Evolutionary conservation across 2,113 vertebrate genomes (phyloP).

Genomic region (Hoplias malabaricus): DNA sequence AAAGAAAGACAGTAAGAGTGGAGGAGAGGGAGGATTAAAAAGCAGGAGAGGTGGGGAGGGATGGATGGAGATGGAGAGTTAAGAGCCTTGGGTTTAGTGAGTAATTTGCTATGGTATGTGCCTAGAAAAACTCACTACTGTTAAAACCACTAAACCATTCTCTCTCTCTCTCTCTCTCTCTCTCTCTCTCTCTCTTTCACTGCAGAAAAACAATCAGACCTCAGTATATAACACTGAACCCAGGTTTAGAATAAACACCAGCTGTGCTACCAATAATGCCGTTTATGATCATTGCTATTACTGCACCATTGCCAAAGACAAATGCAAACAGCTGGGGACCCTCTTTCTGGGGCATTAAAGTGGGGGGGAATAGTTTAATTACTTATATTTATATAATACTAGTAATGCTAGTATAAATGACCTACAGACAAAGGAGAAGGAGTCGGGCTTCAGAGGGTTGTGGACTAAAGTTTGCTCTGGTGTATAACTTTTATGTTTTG

Average conservation of each 20-base stretch:
- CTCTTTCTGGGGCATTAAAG: neutral
- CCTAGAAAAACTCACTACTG: conserved; percentile 9
- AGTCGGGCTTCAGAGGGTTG: no score
- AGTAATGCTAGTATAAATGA: no score
- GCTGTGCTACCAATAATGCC: neutral
- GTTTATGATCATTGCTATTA: conserved; percentile 4
- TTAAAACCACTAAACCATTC: conserved; percentile 41
- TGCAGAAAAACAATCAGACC: neutral
- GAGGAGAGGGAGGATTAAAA: no score
- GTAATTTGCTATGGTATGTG: neutral
- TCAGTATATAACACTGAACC: neutral
- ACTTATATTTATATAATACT: no score
- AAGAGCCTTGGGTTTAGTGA: conserved; percentile 4
- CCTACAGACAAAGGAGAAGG: no score
- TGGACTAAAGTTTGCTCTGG: no score
- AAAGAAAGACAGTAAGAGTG: no score
- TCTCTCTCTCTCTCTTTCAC: conserved; percentile 1
- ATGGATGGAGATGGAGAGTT: neutral
- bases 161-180: neutral
- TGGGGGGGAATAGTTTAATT: neutral
- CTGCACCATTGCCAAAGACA: conserved; percentile 12
- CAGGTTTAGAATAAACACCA: neutral
- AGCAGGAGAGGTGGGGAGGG: neutral
- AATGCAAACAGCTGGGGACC: conserved; percentile 14
- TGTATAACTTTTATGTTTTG: no score